Percentiles rank a stretch among this genome's conserved stretches.
phyloP scores from a whole-genome alignment of 2,888 invertebrate genomes.

The Syritta pipiens region DNA sequence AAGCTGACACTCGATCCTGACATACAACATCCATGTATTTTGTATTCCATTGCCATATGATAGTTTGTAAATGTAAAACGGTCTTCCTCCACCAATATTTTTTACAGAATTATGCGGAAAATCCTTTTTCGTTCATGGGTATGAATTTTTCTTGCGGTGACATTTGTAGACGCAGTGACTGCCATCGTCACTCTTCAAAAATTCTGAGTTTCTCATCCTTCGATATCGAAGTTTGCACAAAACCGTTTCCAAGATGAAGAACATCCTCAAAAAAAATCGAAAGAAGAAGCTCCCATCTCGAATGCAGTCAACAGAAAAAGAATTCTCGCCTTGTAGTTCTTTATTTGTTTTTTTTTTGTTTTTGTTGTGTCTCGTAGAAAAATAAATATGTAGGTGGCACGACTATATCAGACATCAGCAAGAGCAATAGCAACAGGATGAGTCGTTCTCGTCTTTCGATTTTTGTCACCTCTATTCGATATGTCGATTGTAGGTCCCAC shows the following conservation, averaged over 20 bases:
- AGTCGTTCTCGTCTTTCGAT: constrained; percentile 17
- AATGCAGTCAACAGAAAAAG: constrained; percentile 63
- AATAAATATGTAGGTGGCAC: no score
- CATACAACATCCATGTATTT: constrained; percentile 31
- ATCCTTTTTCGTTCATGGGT: constrained; percentile 42
- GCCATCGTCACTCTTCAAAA: constrained; percentile 65
- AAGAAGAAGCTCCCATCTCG: constrained; percentile 67
- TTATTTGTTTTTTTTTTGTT: no score
- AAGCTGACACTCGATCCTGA: constrained; percentile 32
- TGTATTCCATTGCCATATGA: constrained; percentile 59
- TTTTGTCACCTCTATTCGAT: constrained; percentile 51
- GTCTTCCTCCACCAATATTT: constrained; percentile 42
- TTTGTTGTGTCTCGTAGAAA: no score
- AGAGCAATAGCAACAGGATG: constrained; percentile 68
- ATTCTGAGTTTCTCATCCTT: constrained; percentile 38
- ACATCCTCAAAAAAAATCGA: constrained; percentile 8
- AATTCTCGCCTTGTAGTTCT: constrained; percentile 56
- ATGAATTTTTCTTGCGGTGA: constrained; percentile 66
- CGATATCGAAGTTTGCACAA: constrained; percentile 39
- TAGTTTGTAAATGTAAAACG: constrained; percentile 69
- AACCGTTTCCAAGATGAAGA: constrained; percentile 15
- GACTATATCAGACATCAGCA: constrained; percentile 41
- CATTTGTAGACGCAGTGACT: constrained; percentile 68
- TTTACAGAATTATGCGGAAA: constrained; percentile 62
- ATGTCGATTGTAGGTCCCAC: constrained; percentile 49